Evolutionary conservation across 2,797 vertebrate species (phyloP), one percentile per base, ranked within the genome.

Genomic region (Enteromius paludinosus): DNA sequence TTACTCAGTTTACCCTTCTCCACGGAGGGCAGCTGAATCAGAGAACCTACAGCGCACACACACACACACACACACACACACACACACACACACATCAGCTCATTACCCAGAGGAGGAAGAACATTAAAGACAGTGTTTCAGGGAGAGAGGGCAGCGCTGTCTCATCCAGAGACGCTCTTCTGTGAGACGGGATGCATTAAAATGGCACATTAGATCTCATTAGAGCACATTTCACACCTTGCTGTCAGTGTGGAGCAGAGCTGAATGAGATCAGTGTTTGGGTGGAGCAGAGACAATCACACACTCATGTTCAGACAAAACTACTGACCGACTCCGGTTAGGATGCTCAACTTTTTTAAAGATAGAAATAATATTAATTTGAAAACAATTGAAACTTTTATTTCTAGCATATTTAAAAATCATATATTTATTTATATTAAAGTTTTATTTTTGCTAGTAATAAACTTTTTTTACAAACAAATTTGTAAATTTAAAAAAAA

Each of bases 1-100:
- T 98, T 98, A 84, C 97, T 97, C 82, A 99, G 96, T 88, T 97
- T 94, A 61, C 97, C 97, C n/a, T 95, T 96, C 88, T 99, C 98
- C 12, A 96, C 96, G 65, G 97, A 97, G 35, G 98, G 97, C 70
- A 99, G 94, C 90, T 99, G 98, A 93, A 98, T 96, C 65, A 99
- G 96, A 49, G 97, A 97, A 87, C 98, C 98, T 99, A 89, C 3
- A 47, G 28, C n/a, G 30, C 2, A 35, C 35, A 10, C 18, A 43
- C 49, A 61, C 52, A 52, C 49, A 52, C 17, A 52, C 14, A 47
- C 45, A 47, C 43, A 45, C 43, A 45, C 43, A 14, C 11, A 45
- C 11, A 45, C 43, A 45, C 45, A 17, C 15, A 49, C 15, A 49
- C 47, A 49, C 47, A 33, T 15, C n/a, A 28, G 41, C 7, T 78